These are phyloP conservation scores for Uropsilus gracilis DNA, from an alignment of 2,113 vertebrate species.

Conservation along the genomic window DNA sequence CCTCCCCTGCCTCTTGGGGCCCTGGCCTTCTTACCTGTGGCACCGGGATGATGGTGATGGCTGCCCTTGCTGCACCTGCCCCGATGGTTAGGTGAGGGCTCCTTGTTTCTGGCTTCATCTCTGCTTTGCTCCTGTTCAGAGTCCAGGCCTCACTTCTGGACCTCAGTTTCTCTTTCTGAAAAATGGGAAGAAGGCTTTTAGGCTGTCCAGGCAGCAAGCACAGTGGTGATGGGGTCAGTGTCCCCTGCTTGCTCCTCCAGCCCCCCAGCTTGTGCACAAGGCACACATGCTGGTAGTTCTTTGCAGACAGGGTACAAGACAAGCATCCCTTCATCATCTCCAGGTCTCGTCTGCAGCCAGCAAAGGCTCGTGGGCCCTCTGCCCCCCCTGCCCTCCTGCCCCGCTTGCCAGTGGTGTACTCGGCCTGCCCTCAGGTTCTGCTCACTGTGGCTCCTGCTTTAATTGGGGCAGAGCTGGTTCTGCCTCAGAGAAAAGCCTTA, in stretches of 20 bases:
- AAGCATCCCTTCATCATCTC: background rate
- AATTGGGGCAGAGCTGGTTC: background rate
- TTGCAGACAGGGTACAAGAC: background rate
- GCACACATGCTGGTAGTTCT: no score
- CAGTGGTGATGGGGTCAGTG: background rate
- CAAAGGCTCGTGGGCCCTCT: background rate
- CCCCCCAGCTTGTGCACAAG: background rate
- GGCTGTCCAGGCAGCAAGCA: background rate
- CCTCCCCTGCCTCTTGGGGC: background rate
- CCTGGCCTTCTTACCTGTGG: background rate
- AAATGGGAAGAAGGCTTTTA: no score
- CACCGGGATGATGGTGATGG: background rate
- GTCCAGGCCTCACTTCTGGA: background rate
- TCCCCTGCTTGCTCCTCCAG: background rate
- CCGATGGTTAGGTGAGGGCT: background rate
- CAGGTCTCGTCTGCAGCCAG: background rate
- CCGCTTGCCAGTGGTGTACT: background rate
- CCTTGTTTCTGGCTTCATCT: background rate
- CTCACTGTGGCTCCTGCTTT: rapidly evolving
- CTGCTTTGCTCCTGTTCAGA: background rate
- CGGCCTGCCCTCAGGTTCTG: rapidly evolving
- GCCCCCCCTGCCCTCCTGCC: background rate
- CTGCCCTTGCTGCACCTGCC: background rate
- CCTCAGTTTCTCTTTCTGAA: constrained; percentile 29
- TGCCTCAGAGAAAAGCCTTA: background rate